Evolutionary conservation across 2,888 invertebrate genomes (phyloP), one percentile per base, ranked within the genome.

Genomic region (Silvanus unidentatus): DNA sequence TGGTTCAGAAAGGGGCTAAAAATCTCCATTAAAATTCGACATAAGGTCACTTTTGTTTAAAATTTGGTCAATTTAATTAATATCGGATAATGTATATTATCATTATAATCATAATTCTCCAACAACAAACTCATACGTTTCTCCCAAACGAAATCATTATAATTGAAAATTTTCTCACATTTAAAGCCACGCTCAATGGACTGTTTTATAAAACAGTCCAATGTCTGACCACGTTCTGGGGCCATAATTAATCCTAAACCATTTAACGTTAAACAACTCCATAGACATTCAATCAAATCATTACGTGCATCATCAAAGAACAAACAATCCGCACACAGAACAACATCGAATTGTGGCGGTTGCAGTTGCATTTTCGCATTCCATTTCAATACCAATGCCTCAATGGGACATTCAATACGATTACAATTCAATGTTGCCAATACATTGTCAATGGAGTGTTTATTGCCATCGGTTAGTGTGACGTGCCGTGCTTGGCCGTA

Each of bases 381-480:
- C 78, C 82, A 82, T 62, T 80, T 75, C 10, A 82, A 64, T 10
- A 79, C 74, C 9, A 63, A 64, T 54, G 75, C 74, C 49, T 74
- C 73, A 2, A 78, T 76, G 40, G 76, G 74, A 58, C 76, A 74
- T 30, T 62, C 56, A n/a, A 16, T 15, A 55, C 76, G 74, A 66
- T 88, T 88, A 49, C 78, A 76, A 53, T 79, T 75, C 40, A 86
- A 72, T 39, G 85, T 84, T 53, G 76, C 72, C 52, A 76, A 71
- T 2, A 86, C 82, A 70, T 88, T 89, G 64, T 83, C 80, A 36
- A 88, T 79, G 45, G 87, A 85, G 34, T 80, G 76, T 58, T 78
- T 77, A 71, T 90, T 89, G 28, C 90, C 90, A 66, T 90, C 90
- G 10, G 88, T 87, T 28, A 89, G 73, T 50, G 81, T 77, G 2